phyloP scores from a whole-genome alignment of 1,140 invertebrate species.

The Heliconius himera region DNA sequence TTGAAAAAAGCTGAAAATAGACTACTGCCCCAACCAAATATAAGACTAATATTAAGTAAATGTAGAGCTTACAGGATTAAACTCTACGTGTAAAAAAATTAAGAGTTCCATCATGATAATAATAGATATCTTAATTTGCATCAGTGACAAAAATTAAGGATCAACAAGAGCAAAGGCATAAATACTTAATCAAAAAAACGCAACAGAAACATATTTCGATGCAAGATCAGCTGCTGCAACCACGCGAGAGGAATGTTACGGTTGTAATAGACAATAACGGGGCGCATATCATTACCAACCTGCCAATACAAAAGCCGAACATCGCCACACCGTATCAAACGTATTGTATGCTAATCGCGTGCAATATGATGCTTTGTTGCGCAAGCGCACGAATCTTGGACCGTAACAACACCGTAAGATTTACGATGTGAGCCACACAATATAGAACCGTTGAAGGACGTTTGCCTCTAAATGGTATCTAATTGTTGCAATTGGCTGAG shows the following conservation, averaged over 20 bases:
- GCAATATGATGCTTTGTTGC: constrained; percentile 57
- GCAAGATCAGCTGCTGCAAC: constrained; percentile 1
- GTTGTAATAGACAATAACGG: constrained; percentile 30
- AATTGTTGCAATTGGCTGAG: constrained; percentile 13
- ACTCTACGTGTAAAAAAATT: too few species aligned
- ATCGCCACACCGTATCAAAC: constrained; percentile 41
- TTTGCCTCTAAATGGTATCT: constrained; percentile 24
- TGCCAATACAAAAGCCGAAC: constrained; percentile 43
- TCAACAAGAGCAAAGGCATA: too few species aligned
- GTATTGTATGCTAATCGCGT: constrained; percentile 65
- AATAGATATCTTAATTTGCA: too few species aligned
- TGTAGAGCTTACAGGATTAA: too few species aligned
- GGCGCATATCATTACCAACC: constrained; percentile 31
- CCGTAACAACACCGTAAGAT: constrained; percentile 48
- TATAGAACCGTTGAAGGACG: constrained; percentile 31
- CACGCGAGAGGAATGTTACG: constrained; percentile 27
- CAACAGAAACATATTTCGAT: not conserved
- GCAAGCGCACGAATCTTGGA: constrained; percentile 49
- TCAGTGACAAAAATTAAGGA: too few species aligned
- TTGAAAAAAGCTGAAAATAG: too few species aligned
- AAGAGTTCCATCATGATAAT: too few species aligned
- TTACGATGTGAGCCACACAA: constrained; percentile 34
- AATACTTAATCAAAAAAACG: not conserved
- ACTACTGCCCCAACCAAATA: too few species aligned
- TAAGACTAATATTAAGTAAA: too few species aligned